These are phyloP conservation scores for Amblyopsis rosae DNA, from an alignment of 2,113 vertebrate genomes.

Conservation along the genomic window DNA sequence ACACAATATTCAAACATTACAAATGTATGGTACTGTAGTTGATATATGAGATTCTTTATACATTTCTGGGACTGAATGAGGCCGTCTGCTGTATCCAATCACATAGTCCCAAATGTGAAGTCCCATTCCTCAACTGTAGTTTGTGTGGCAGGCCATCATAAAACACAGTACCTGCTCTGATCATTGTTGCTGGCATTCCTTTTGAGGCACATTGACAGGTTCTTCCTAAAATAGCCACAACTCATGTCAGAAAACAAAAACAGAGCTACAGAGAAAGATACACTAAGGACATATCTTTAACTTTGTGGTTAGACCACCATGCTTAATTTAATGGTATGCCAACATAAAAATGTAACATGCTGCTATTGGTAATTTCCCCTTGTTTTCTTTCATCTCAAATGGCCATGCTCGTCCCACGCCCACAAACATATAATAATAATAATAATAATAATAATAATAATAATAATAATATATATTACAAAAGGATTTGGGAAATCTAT, in stretches of 20 bases:
- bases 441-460: too few species aligned
- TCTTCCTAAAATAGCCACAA: slow-evolving; percentile 64
- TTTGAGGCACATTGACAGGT: slow-evolving; percentile 65
- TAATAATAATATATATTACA: too few species aligned
- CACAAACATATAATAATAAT: too few species aligned
- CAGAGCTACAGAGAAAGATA: too few species aligned
- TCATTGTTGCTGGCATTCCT: slow-evolving; percentile 46
- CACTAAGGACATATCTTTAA: too few species aligned
- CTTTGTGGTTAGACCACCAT: too few species aligned
- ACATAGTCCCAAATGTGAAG: background rate
- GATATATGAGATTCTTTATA: background rate
- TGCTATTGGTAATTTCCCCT: too few species aligned
- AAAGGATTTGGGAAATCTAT: too few species aligned
- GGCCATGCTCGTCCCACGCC: too few species aligned
- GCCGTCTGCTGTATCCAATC: background rate
- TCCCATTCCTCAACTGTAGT: slow-evolving; percentile 31
- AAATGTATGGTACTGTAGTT: background rate
- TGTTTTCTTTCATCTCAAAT: too few species aligned
- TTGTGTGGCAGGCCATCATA: slow-evolving; percentile 28
- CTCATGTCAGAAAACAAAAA: slow-evolving; percentile 56
- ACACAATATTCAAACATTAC: background rate
- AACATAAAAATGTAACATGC: too few species aligned
- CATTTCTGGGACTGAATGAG: background rate
- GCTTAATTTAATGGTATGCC: too few species aligned
- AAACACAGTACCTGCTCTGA: slow-evolving; percentile 52